These are phyloP conservation scores for Andricus quercusramuli DNA, from an alignment of 2,888 invertebrate species.

Conservation along the genomic window DNA sequence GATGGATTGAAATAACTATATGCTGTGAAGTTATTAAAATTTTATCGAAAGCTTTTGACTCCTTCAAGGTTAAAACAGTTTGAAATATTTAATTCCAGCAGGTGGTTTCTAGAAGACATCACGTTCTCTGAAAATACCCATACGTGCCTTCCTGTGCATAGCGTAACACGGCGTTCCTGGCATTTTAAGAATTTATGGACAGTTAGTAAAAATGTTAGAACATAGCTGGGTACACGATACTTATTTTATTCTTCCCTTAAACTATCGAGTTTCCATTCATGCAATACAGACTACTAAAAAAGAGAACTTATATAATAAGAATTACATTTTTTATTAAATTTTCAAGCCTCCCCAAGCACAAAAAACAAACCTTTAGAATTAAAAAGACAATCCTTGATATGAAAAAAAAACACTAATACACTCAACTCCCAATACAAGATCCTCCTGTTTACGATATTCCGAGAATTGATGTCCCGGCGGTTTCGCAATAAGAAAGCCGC, in stretches of 20 bases:
- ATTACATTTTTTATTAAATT: too few species aligned
- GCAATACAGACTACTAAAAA: background rate
- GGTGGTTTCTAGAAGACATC: slow-evolving; percentile 32
- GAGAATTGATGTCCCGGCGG: too few species aligned
- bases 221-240: background rate
- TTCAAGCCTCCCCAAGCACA: too few species aligned
- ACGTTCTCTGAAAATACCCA: slow-evolving; percentile 34
- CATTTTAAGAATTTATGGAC: slow-evolving; percentile 36
- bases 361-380: too few species aligned
- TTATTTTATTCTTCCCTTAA: background rate
- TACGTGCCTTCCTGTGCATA: slow-evolving; percentile 23
- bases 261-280: background rate
- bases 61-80: slow-evolving; percentile 27
- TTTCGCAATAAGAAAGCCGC: too few species aligned
- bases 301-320: background rate
- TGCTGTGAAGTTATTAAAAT: background rate
- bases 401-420: too few species aligned
- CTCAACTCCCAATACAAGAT: too few species aligned
- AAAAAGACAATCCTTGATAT: too few species aligned
- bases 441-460: too few species aligned
- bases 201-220: slow-evolving; percentile 4
- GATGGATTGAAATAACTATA: background rate
- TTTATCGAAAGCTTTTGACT: background rate
- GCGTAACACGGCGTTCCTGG: slow-evolving; percentile 13
- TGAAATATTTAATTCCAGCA: slow-evolving; percentile 38